Base-by-base conservation (phyloP, 2,888 invertebrate genomes). In the Crepidodera aurea region DNA sequence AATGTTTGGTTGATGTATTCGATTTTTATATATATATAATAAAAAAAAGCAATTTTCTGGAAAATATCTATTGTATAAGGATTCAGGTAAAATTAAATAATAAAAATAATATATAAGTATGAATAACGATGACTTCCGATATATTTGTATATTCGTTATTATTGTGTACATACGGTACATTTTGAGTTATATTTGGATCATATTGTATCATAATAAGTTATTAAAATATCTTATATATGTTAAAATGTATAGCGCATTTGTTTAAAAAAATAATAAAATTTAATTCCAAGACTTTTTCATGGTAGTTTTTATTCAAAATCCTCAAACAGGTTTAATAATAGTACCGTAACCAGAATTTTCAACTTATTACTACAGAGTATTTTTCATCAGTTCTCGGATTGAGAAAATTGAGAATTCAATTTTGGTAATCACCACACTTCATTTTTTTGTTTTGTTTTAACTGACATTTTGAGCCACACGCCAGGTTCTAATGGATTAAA, bases 201-300 rank as follows among this genome's bases (percentile, higher is more conserved):
- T 39, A 39, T 22, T 22, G 22, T 22, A 22, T 22, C 22, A 22
- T 22, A 22, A n/a, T 34, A 10, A 3, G 10, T 39, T 39, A 15
- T 39, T 12, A 16, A 39, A 39, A 39, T 13, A 37, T 22, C 22
- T 22, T 22, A 22, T 22, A 39, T 16, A 39, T 39, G 39, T 39
- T 39, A 39, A n/a, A 39, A 39, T 39, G 39, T 39, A 39, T 39
- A 39, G 39, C 16, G 39, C 39, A 39, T 39, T 39, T 39, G 12
- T 39, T 39, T 39, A 39, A 39, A 39, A 34, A 39, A 39, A 39
- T 39, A 39, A 39, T 39, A 39, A 39, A 39, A 39, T 4, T 39
- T 39, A 39, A 39, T 39, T 39, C 39, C 39, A 39, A 39, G 7
- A 39, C 39, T 39, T 39, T 39, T 39, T 16, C 1, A 39, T 6